A percentile compares a stretch with the other conserved stretches of the same genome.
phyloP scores from a whole-genome alignment of 92 coral and sea anemone species.

The Isaurus tuberculatus region DNA sequence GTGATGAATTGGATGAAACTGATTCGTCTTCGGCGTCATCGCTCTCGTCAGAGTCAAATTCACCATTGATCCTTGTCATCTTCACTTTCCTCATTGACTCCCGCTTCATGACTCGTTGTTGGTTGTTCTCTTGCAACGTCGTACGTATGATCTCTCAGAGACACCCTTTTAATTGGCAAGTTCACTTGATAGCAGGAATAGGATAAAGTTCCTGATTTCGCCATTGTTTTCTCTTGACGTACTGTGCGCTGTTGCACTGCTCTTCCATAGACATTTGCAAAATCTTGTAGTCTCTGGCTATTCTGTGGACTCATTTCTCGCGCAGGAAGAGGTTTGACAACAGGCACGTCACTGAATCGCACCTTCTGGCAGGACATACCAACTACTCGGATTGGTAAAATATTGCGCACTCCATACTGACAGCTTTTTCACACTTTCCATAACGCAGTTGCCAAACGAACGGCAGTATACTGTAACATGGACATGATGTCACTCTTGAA shows the following conservation, averaged over 20 bases:
- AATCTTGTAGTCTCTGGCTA: background rate
- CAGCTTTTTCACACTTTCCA: too few species aligned
- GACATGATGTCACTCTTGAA: too few species aligned
- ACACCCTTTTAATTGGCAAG: background rate
- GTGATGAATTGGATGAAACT: too few species aligned
- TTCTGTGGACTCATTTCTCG: constrained; percentile 5
- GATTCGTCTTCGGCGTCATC: too few species aligned
- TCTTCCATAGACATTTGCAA: background rate
- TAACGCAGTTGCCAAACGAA: too few species aligned
- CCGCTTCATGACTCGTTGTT: background rate
- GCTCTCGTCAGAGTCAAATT: too few species aligned
- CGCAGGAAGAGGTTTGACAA: constrained; percentile 3
- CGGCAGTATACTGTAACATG: too few species aligned
- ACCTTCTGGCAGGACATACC: background rate
- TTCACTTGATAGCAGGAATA: constrained; percentile 7
- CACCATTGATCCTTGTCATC: too few species aligned
- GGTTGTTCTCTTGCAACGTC: background rate
- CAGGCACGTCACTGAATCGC: background rate
- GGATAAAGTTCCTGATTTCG: background rate
- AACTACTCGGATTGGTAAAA: background rate
- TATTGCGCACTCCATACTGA: background rate
- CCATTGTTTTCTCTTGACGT: constrained; percentile 3
- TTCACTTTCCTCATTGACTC: too few species aligned
- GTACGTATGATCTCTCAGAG: background rate
- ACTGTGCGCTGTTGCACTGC: background rate